Conservation (phyloP, 2,113 vertebrate genomes). For the Seriola aureovittata region DNA sequence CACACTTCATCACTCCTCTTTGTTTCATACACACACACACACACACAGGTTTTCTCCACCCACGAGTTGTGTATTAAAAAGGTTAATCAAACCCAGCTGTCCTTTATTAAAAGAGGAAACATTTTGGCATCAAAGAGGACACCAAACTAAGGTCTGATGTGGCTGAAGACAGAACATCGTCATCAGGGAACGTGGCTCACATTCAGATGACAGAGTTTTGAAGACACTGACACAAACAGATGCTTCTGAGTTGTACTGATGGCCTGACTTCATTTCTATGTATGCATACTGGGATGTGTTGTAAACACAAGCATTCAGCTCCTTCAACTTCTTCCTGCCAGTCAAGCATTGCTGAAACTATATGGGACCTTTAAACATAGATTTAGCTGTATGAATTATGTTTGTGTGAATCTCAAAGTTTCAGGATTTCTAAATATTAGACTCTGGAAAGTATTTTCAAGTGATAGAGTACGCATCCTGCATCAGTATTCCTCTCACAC, state of each 20-base stretch:
- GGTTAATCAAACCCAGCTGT: conserved; percentile 18
- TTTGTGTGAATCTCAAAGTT: not conserved
- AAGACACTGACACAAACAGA: conserved; percentile 6
- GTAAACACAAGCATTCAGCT: conserved; percentile 47
- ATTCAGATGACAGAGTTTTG: not conserved
- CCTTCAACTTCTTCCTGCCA: conserved; percentile 28
- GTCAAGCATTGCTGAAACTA: conserved; percentile 11
- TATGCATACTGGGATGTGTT: not conserved
- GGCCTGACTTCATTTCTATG: conserved; percentile 31
- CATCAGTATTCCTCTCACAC: conserved; percentile 6
- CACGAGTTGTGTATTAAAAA: not conserved
- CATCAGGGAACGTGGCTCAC: conserved; percentile 1
- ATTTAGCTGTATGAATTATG: not conserved
- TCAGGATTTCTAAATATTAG: not conserved
- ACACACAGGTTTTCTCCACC: not conserved
- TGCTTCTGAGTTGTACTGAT: not conserved
- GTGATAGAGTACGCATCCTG: not conserved
- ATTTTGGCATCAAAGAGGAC: not conserved
- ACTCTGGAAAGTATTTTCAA: not conserved
- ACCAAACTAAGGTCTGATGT: not conserved
- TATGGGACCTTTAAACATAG: not conserved
- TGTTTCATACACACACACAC: not conserved
- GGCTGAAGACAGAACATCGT: not conserved
- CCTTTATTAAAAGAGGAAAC: conserved; percentile 4
- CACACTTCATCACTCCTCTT: not conserved